Evolutionary conservation across 2,797 vertebrate genomes (phyloP), one percentile per base, ranked within the genome.

Genomic region (Petrocephalus schoutedeni): DNA sequence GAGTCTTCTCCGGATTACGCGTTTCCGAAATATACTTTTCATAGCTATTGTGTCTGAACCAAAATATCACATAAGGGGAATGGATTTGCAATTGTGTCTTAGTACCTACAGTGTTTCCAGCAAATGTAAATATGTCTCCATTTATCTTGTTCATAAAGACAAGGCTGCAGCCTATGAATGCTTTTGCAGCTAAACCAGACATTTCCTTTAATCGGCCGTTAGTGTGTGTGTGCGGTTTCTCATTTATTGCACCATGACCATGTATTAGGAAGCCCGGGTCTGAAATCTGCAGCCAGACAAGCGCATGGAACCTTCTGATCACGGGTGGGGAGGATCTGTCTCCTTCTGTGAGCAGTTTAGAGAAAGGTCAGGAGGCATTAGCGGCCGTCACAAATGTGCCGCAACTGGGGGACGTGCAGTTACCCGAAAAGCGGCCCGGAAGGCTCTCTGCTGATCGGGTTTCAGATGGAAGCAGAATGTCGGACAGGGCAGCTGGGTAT

Each of bases 321-420:
- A 9, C 85, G 86, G 80, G 59, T 36, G 49, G 86, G 28, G 71
- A 87, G 49, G 87, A 87, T 88, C 67, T 85, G 45, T 84, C 91
- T 89, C 85, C 49, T 53, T 88, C 19, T 21, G 89, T 87, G 88
- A 89, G 90, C 89, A 91, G 86, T 90, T 90, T 89, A 90, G 82
- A 41, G 53, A 91, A 90, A 91, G 90, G 89, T 91, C 90, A 90
- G 83, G 53, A 71, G 14, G 84, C 85, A 91, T 91, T 88, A 89
- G 89, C 19, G 80, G 54, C 84, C 56, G 82, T 51, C n/a, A n/a
- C 85, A 82, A 89, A 89, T 12, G 64, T 28, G 36, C 23, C n/a
- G 28, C 67, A 56, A 19, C 74, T 67, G 86, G 86, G 86, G 88
- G 83, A 77, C 54, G 51, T 57, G 19, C 56, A 21, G 74, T 80